A percentile compares a stretch with the other conserved stretches of the same genome.
Conservation (phyloP, 2,888 invertebrate genomes). For the Cataglyphis albicans region DNA sequence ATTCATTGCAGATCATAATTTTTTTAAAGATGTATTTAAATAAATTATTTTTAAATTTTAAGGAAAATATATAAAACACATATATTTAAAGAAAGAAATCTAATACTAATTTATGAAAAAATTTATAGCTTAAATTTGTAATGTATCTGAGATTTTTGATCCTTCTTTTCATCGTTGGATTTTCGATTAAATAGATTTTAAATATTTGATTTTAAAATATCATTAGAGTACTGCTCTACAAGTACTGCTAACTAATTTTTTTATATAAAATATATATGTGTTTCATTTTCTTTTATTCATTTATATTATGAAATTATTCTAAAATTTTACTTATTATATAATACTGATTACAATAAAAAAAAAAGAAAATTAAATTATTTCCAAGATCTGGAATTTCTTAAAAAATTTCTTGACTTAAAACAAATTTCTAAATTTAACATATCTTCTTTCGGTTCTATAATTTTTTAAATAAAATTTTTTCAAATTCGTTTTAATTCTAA, state of each 20-base stretch:
- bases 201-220: constrained; percentile 10
- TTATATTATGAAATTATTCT: constrained; percentile 5
- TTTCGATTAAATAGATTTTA: constrained; percentile 12
- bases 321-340: constrained; percentile 21
- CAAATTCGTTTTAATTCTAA: not conserved
- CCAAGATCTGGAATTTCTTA: not conserved
- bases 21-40: not conserved
- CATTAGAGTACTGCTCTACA: not conserved
- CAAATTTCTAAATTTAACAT: constrained; percentile 12
- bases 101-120: not conserved
- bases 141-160: not conserved
- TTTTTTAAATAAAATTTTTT: not conserved
- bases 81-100: not conserved
- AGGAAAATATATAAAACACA: not conserved
- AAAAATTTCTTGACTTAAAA: constrained; percentile 4
- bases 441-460: not conserved
- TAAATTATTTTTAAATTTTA: not conserved
- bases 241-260: not conserved
- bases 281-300: not conserved
- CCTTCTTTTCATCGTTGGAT: not conserved
- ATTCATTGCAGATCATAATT: not conserved
- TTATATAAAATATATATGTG: not conserved
- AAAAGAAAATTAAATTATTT: constrained; percentile 24
- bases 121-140: constrained; percentile 9
- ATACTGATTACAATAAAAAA: constrained; percentile 20